Evolutionary conservation across 2,888 invertebrate genomes (phyloP), one percentile per base, ranked within the genome.

Genomic region (Nebria salina): DNA sequence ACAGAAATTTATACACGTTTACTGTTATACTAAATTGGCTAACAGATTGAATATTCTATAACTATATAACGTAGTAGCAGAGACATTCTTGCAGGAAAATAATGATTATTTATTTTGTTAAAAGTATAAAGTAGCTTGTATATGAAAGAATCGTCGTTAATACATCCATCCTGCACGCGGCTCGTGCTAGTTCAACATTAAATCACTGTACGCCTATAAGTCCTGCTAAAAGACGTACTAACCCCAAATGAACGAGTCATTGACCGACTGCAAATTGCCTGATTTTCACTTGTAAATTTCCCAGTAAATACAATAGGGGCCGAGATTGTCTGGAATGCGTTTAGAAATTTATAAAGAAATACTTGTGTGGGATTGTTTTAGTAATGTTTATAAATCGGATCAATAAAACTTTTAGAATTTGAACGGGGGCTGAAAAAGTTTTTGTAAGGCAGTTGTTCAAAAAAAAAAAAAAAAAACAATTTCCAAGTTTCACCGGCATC

Each of bases 321-420:
- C 54, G 54, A 8, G 54, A 54, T 54, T 54, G 54, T 54, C 7
- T 54, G 7, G 8, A 13, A 54, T 8, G 7, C 34, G 5, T 34
- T 34, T 34, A 54, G 8, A 54, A 54, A 54, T 8, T 7, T 11
- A 54, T 11, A 8, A 6, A 54, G 6, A 34, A 54, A 54, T 54
- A 11, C 54, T 2, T 8, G 8, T 11, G 6, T 54, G 7, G 26
- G 15, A 70, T 25, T 80, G 80, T 80, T 80, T 80, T 75, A 72
- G 75, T 80, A 80, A 75, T 80, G 75, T 80, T 75, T 64, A 72
- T 75, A 80, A 80, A 75, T 80, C 80, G 66, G 80, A 80, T 80
- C 80, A 80, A 80, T 80, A 68, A 80, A 80, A 80, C 75, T 80
- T 80, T 75, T 74, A 66, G 79, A 79, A 79, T 79, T 79, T 75